Conservation (phyloP, 2,113 vertebrate species). For the Anoplopoma fimbria region DNA sequence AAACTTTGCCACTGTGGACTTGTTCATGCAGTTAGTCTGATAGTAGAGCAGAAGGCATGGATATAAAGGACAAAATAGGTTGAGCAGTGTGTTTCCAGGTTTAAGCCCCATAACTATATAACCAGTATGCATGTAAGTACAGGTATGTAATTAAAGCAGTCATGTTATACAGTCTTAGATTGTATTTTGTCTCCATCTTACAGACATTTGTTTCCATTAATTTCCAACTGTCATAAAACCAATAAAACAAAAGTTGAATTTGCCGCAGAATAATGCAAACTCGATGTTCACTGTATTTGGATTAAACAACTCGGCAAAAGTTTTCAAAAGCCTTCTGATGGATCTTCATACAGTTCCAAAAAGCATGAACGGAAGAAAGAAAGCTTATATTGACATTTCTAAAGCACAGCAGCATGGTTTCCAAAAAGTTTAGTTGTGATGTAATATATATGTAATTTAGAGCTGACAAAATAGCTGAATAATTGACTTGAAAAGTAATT, state of each 20-base stretch:
- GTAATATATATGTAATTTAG: neutral
- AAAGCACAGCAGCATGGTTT: too few species aligned
- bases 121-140: neutral
- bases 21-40: neutral
- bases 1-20: slow-evolving; percentile 28
- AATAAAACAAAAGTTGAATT: neutral
- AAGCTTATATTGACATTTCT: neutral
- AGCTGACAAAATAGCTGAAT: neutral
- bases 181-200: neutral
- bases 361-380: neutral
- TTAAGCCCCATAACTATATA: neutral
- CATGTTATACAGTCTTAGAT: neutral
- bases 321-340: neutral
- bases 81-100: neutral
- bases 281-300: neutral
- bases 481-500: neutral
- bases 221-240: neutral
- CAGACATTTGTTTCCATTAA: neutral
- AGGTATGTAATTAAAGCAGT: neutral
- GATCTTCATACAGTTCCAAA: neutral
- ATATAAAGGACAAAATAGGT: neutral
- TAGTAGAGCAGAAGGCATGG: neutral
- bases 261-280: neutral
- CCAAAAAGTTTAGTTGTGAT: neutral
- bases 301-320: neutral